Evolutionary conservation across 2,888 invertebrate species (phyloP).

Genomic region (Hoplodrina ambigua): DNA sequence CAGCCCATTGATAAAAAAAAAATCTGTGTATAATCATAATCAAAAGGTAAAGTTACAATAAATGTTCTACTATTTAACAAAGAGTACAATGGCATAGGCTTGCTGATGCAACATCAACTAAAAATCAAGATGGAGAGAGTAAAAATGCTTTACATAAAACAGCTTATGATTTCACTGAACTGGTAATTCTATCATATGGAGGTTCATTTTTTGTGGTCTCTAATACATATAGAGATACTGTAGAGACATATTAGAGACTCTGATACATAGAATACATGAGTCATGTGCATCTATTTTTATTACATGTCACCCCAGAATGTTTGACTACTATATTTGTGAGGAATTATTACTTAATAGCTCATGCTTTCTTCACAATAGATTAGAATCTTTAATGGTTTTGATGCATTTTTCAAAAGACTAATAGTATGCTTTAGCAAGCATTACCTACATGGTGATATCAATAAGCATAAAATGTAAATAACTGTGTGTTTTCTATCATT

Average conservation of each 20-base stretch:
- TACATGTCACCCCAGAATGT: background rate
- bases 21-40: too few relatives aligned
- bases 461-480: background rate
- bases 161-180: slow-evolving; percentile 5
- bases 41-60: too few relatives aligned
- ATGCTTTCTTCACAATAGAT: background rate
- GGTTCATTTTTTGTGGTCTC: slow-evolving; percentile 15
- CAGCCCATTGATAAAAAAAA: too few relatives aligned
- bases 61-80: background rate
- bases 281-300: background rate
- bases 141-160: background rate
- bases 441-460: background rate
- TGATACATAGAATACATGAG: slow-evolving; percentile 18
- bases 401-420: background rate
- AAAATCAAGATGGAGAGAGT: slow-evolving; percentile 1
- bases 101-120: background rate
- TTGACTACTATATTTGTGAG: background rate
- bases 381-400: background rate
- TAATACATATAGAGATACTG: background rate
- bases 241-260: too few relatives aligned
- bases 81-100: slow-evolving; percentile 2
- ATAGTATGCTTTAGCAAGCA: background rate
- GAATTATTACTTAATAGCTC: background rate
- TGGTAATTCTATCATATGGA: slow-evolving; percentile 26
- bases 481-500: background rate